These are phyloP conservation scores for Apantesis nais DNA, from an alignment of 2,888 invertebrate genomes.

Conservation along the genomic window DNA sequence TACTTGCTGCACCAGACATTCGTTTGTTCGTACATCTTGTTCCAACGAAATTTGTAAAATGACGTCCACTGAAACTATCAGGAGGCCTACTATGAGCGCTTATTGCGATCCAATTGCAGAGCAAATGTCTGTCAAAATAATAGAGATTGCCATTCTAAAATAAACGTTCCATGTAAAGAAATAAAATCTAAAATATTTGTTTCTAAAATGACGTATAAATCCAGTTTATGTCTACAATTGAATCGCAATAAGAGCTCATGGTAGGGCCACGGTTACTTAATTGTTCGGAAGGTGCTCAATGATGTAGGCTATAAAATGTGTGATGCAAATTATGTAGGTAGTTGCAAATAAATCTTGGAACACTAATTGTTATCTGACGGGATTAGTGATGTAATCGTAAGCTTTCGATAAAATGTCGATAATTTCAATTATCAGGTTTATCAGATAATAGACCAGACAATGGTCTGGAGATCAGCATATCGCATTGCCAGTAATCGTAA, in stretches of 20 bases:
- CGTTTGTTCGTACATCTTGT: neutral
- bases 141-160: too few relatives aligned
- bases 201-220: too few relatives aligned
- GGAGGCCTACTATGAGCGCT: too few relatives aligned
- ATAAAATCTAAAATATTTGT: too few relatives aligned
- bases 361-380: neutral
- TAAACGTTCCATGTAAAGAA: too few relatives aligned
- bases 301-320: neutral
- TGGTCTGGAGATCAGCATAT: neutral
- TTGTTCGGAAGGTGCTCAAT: neutral
- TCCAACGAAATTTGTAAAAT: neutral
- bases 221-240: too few relatives aligned
- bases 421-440: neutral
- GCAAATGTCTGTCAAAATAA: too few relatives aligned
- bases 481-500: neutral
- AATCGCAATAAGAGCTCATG: too few relatives aligned
- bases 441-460: neutral
- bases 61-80: neutral
- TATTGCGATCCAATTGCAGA: too few relatives aligned
- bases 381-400: neutral
- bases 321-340: neutral
- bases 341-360: neutral
- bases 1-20: neutral
- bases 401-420: conserved; percentile 3
- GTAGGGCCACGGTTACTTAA: neutral